phyloP scores from a whole-genome alignment of 2,113 vertebrate genomes.

The Cyprinodon tularosa region DNA sequence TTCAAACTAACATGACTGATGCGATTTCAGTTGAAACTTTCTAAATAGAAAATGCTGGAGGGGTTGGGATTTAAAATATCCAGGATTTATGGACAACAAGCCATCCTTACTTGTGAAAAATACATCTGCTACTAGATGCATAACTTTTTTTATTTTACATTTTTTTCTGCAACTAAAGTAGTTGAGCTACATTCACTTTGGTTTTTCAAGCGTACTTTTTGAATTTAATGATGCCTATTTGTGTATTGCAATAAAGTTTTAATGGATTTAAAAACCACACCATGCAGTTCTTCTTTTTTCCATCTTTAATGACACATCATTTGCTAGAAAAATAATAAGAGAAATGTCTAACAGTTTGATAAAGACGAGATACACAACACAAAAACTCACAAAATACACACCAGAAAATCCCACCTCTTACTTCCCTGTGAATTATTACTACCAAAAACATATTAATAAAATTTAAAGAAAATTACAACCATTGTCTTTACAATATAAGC shows the following conservation, averaged over 20 bases:
- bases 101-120: slow-evolving; percentile 55
- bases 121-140: background rate
- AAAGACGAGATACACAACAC: slow-evolving; percentile 33
- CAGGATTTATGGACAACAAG: slow-evolving; percentile 71
- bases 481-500: background rate
- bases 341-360: slow-evolving; percentile 24
- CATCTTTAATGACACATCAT: slow-evolving; percentile 14
- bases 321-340: slow-evolving; percentile 1
- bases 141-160: slow-evolving; percentile 29
- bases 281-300: background rate
- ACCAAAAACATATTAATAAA: background rate
- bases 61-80: slow-evolving; percentile 36
- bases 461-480: slow-evolving; percentile 25
- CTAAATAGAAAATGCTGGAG: background rate
- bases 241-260: slow-evolving; percentile 61
- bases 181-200: slow-evolving; percentile 23
- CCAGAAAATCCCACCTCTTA: background rate
- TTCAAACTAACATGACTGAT: slow-evolving; percentile 25
- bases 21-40: background rate
- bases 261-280: slow-evolving; percentile 31
- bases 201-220: slow-evolving; percentile 46
- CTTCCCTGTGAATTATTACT: slow-evolving; percentile 2
- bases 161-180: slow-evolving; percentile 25
- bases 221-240: slow-evolving; percentile 63
- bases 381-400: slow-evolving; percentile 35